phyloP scores from a whole-genome alignment of 2,113 vertebrate species.

The Lagenorhynchus albirostris region DNA sequence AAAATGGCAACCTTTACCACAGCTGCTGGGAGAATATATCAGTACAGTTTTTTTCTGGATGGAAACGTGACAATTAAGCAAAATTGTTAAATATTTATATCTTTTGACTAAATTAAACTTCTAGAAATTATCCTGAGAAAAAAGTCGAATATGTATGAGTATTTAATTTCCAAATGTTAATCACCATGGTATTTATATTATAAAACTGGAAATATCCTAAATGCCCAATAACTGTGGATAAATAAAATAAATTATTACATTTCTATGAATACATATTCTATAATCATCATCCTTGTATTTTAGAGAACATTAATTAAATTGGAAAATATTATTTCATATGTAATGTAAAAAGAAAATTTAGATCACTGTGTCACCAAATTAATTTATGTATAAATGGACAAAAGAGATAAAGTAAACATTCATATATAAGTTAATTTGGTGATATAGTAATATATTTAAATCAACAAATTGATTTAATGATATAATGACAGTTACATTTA shows the following conservation, averaged over 20 bases:
- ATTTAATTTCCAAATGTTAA: slow-evolving; percentile 30
- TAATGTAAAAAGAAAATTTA: neutral
- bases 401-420: neutral
- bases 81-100: neutral
- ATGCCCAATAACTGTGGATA: neutral
- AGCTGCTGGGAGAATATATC: neutral
- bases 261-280: neutral
- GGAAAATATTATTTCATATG: neutral
- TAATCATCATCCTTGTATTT: neutral
- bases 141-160: neutral
- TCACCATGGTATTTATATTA: neutral
- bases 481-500: neutral
- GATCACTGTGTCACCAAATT: neutral
- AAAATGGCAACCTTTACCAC: neutral
- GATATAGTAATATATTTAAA: neutral
- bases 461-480: neutral
- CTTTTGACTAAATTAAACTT: neutral
- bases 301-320: neutral
- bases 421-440: neutral
- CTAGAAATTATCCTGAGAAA: neutral
- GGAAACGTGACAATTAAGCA: neutral
- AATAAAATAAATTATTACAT: neutral
- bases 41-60: neutral
- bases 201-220: neutral
- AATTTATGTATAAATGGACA: neutral